Base-by-base conservation (phyloP, 30 jellyfish, hydroid and myxozoan species). In the Sanderia malayensis region DNA sequence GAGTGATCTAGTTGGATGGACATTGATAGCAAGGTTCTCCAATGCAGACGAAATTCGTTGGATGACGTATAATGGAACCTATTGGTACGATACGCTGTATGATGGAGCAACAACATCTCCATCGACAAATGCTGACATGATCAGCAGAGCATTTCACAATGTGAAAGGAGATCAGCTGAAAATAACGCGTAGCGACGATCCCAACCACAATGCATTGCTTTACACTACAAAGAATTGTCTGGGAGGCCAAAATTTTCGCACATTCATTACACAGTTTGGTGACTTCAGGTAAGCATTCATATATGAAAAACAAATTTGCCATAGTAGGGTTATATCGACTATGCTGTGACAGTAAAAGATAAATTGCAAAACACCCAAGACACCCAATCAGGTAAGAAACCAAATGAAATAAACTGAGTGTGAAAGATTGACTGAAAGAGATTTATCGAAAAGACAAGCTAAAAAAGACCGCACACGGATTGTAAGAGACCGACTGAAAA, bases 1-100 rank as follows among this genome's bases (percentile, higher is more conserved):
- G 7, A 62, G 89, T 2, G n/a, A n/a, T n/a, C n/a, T n/a, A n/a
- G n/a, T n/a, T n/a, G 89, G 89, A 1, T 77, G 89, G 89, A 77
- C 89, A 11, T 44, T 77, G 74, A 52, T 77, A n/a, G 89, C 89
- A 11, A 67, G 89, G 31, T 77, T 77, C 63, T 77, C 89, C 19
- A 77, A 77, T 25, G 89, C 89, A 41, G 89, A 77, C 37, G 19
- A 81, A 6, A 64, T 45, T 23, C 63, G 65, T 33, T 77, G 89
- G 89, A 23, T 52, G 46, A 63, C 49, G 15, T n/a, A 37, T 4
- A 46, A 73, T 64, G 89, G 81, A 21, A 0, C 57, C 8, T 77
- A 44, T 31, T 77, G 74, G 81, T 77, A 77, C 70, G 89, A 77
- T 23, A 23, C 32, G 30, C 17, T 44, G 8, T 74, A 53, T 24